These are phyloP conservation scores for Theocolax elegans DNA, from an alignment of 1,140 invertebrate genomes.

Conservation along the genomic window DNA sequence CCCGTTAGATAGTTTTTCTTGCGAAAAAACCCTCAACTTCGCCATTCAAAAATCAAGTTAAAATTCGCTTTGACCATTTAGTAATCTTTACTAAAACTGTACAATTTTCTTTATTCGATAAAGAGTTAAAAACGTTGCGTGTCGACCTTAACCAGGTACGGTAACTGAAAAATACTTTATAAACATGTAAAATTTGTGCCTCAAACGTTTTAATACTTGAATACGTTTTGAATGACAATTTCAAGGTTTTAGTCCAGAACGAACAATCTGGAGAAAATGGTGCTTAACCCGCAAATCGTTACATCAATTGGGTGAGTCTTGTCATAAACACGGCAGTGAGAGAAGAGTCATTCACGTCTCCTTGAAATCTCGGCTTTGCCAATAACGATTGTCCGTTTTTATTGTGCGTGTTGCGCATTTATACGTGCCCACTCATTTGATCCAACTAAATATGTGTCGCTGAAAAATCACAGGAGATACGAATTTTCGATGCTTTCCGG, in stretches of 20 bases:
- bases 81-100: too few relatives aligned
- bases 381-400: conserved; percentile 34
- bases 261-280: conserved; percentile 25
- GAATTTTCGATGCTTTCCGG: conserved; percentile 20
- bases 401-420: conserved; percentile 37
- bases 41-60: conserved; percentile 12
- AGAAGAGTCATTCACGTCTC: conserved; percentile 2
- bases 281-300: conserved; percentile 19
- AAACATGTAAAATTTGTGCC: not conserved
- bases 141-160: too few relatives aligned
- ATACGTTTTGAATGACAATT: conserved; percentile 37
- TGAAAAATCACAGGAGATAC: conserved; percentile 26
- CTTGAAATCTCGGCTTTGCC: conserved; percentile 5
- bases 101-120: too few relatives aligned
- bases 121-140: too few relatives aligned
- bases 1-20: conserved; percentile 14
- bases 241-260: conserved; percentile 11
- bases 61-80: not conserved
- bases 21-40: conserved; percentile 12
- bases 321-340: conserved; percentile 26
- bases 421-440: conserved; percentile 29
- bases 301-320: conserved; percentile 21
- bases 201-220: not conserved
- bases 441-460: conserved; percentile 8
- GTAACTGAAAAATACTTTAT: not conserved